Evolutionary conservation across 2,113 vertebrate species (phyloP).

Genomic region (Speoplatyrhinus poulsoni): DNA sequence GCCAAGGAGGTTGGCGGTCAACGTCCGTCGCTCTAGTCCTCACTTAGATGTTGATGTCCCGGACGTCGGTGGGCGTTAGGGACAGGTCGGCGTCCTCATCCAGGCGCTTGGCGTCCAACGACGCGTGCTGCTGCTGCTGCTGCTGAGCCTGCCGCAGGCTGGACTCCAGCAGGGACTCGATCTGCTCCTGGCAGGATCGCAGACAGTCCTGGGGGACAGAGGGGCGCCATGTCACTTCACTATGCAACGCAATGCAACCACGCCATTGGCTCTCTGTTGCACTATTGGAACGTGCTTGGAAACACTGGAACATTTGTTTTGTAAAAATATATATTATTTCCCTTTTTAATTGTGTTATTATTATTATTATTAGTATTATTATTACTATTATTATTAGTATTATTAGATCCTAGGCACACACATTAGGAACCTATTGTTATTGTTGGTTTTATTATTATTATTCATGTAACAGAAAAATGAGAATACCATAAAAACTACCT

Average conservation of each 20-base stretch:
- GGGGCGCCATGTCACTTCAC: neutral
- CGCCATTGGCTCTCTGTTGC: neutral
- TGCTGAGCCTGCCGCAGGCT: conserved; percentile 94
- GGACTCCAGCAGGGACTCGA: conserved; percentile 92
- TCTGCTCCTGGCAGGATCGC: conserved; percentile 97
- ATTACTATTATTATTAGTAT: too few species aligned
- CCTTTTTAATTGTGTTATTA: too few species aligned
- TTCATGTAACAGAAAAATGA: too few species aligned
- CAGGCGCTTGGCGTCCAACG: conserved; percentile 79
- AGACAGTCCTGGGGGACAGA: conserved; percentile 88
- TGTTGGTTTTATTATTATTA: too few species aligned
- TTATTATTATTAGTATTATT: too few species aligned
- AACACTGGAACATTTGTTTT: neutral
- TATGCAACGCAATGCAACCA: conserved; percentile 1
- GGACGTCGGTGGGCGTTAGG: conserved; percentile 95
- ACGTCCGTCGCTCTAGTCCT: rapidly evolving
- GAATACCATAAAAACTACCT: too few species aligned
- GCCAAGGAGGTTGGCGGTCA: conserved; percentile 17
- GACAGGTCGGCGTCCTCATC: conserved; percentile 89
- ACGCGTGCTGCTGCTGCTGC: conserved; percentile 45
- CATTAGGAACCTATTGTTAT: too few species aligned
- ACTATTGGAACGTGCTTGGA: neutral
- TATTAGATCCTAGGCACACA: too few species aligned
- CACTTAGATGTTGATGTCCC: conserved; percentile 94
- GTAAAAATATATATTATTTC: too few species aligned